phyloP scores from a whole-genome alignment of 2,113 vertebrate species.

The Chaetodon trifascialis region DNA sequence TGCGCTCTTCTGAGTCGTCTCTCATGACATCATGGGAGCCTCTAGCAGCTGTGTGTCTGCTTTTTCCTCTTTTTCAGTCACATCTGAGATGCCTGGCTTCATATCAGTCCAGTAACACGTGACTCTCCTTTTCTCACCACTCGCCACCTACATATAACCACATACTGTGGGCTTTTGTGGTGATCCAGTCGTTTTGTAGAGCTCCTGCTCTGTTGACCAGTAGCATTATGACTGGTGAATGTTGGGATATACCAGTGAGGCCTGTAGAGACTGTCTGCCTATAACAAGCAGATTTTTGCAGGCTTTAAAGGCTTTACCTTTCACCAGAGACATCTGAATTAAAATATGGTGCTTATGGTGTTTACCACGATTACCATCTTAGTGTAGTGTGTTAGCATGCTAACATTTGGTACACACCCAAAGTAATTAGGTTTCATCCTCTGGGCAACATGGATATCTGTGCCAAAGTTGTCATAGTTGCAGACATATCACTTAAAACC shows the following conservation, averaged over 20 bases:
- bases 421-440: no score
- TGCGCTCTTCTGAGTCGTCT: constrained; percentile 38
- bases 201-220: background rate
- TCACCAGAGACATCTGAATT: background rate
- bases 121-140: background rate
- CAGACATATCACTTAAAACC: no score
- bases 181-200: background rate
- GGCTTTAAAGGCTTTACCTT: background rate
- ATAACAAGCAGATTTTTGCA: background rate
- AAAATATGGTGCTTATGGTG: background rate
- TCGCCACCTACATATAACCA: background rate
- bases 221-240: background rate
- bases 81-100: background rate
- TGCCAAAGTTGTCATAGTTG: no score
- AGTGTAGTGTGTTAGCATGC: no score
- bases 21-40: constrained; percentile 65
- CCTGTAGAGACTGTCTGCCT: background rate
- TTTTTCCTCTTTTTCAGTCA: constrained; percentile 26
- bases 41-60: constrained; percentile 39
- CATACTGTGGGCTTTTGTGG: background rate
- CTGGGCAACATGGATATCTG: no score
- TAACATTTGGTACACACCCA: no score
- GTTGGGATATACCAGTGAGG: background rate
- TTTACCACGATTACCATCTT: no score
- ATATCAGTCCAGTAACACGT: constrained; percentile 1